phyloP scores from a whole-genome alignment of 2,797 vertebrate species.

The Yasuhikotakia modesta region DNA sequence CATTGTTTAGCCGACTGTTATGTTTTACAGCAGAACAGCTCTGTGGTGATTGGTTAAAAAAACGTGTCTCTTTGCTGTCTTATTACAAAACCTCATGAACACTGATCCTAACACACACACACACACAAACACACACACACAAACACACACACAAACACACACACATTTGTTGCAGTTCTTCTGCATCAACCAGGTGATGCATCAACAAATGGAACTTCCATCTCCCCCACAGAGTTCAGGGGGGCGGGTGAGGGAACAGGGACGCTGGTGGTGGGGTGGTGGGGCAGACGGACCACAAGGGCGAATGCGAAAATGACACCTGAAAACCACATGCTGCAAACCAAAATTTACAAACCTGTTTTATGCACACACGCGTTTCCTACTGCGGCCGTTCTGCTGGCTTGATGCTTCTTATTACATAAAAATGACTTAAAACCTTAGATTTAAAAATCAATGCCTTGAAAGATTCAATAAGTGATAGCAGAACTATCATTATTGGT shows the following conservation, averaged over 20 bases:
- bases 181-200: slow-evolving; percentile 54
- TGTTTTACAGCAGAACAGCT: slow-evolving; percentile 10
- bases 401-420: background rate
- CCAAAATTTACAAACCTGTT: slow-evolving; percentile 8
- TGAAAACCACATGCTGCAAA: too few relatives aligned
- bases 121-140: too few relatives aligned
- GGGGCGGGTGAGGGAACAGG: slow-evolving; percentile 63
- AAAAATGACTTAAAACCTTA: too few relatives aligned
- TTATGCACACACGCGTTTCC: background rate
- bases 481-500: too few relatives aligned
- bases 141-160: too few relatives aligned
- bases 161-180: slow-evolving; percentile 9
- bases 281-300: slow-evolving; percentile 65
- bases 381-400: background rate
- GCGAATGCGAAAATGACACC: slow-evolving; percentile 76
- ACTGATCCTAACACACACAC: background rate
- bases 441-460: too few relatives aligned
- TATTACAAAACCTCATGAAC: slow-evolving; percentile 16
- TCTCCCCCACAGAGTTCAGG: slow-evolving; percentile 68
- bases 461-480: too few relatives aligned
- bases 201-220: slow-evolving; percentile 55
- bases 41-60: slow-evolving; percentile 29
- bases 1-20: slow-evolving; percentile 18
- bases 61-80: slow-evolving; percentile 27
- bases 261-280: slow-evolving; percentile 10